Evolutionary conservation across 2,888 invertebrate genomes (phyloP), one percentile per base, ranked within the genome.

Genomic region (Anorthoa munda): DNA sequence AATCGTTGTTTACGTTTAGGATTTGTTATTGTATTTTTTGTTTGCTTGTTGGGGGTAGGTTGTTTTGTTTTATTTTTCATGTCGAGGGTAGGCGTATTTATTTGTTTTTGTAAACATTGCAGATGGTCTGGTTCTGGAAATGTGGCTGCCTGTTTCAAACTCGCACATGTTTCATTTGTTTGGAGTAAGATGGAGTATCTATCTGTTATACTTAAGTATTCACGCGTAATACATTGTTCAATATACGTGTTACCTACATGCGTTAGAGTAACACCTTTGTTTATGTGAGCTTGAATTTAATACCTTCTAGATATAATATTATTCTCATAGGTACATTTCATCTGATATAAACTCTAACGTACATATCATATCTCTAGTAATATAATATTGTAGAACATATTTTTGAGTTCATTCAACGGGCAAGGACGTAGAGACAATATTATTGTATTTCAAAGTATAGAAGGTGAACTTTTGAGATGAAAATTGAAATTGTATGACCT

Each of bases 321-420:
- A 39, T 64, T 79, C 56, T 53, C 23, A 26, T 21, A 39, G 9
- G 9, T 39, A 56, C 18, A 64, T 53, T 68, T n/a, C 17, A 61
- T 68, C 17, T 70, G 45, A 46, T 77, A 63, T 76, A 69, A 61
- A 58, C 31, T 60, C 48, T 63, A 9, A 75, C 3, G 53, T 48
- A 59, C 17, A 48, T 76, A 67, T 67, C 56, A 53, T 58, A 72
- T 77, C 64, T 70, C 60, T 53, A 17, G 72, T 69, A 82, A 82
- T 55, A 39, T 51, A 58, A 77, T 82, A 82, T 67, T 77, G n/a
- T 53, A 11, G 21, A 65, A 66, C n/a, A 63, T 59, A 61, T 66
- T 50, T 81, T 26, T 23, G 55, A 82, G 46, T 65, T 72, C 23
- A 61, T 51, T 79, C 76, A 68, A 75, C 61, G 61, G 9, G 50